These are phyloP conservation scores for Agrotis exclamationis DNA, from an alignment of 2,888 invertebrate species.

Conservation along the genomic window DNA sequence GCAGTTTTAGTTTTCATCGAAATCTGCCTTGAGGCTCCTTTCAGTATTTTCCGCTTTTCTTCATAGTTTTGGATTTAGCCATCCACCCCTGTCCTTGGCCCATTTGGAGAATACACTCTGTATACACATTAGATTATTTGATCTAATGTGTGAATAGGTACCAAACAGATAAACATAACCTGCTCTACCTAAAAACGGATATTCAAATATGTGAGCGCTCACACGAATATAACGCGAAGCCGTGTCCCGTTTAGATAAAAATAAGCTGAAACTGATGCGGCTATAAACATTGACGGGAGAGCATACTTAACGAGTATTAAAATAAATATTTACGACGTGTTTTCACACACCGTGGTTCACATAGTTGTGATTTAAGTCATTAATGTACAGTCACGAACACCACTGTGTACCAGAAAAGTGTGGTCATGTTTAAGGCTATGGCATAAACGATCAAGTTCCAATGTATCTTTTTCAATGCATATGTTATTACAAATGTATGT, in stretches of 20 bases:
- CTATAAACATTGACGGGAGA: slow-evolving; percentile 30
- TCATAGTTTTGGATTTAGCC: no score
- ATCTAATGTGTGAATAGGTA: neutral
- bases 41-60: no score
- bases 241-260: slow-evolving; percentile 47
- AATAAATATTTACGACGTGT: slow-evolving; percentile 57
- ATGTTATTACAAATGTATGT: no score
- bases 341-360: slow-evolving; percentile 20
- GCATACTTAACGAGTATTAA: slow-evolving; percentile 39
- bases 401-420: no score
- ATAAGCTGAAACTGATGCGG: slow-evolving; percentile 40
- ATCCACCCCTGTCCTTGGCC: no score
- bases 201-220: slow-evolving; percentile 13
- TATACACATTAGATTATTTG: no score
- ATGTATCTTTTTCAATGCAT: no score
- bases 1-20: no score
- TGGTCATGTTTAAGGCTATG: no score
- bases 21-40: no score
- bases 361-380: neutral
- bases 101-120: no score
- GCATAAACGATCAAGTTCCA: no score
- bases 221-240: slow-evolving; percentile 21
- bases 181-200: slow-evolving; percentile 6
- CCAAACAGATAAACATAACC: neutral
- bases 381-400: neutral